Evolutionary conservation across 2,797 vertebrate species (phyloP).

Genomic region (Macropus fuliginosus): DNA sequence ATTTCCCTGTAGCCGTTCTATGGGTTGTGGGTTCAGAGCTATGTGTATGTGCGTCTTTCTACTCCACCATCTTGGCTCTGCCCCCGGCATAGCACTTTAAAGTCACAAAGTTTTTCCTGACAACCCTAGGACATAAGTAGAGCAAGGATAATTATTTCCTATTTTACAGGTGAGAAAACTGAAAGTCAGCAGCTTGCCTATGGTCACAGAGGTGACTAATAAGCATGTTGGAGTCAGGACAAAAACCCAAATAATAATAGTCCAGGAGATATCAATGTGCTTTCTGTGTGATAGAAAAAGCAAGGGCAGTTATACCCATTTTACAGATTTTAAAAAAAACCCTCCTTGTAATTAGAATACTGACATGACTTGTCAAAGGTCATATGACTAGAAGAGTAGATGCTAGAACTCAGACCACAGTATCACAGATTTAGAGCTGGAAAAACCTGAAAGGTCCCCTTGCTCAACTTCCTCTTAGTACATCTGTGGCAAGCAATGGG

Average conservation of each 20-base stretch:
- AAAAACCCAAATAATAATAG: background rate
- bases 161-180: background rate
- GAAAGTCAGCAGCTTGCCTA: background rate
- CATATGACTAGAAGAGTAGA: too few species aligned
- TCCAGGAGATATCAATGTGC: background rate
- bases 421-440: too few species aligned
- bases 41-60: too few species aligned
- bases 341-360: too few species aligned
- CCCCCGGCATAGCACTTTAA: background rate
- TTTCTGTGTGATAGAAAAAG: background rate
- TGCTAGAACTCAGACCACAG: too few species aligned
- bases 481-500: too few species aligned
- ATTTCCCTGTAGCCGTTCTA: too few species aligned
- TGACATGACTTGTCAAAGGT: too few species aligned
- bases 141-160: background rate
- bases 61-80: too few species aligned
- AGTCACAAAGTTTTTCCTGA: background rate
- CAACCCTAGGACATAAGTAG: background rate
- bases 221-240: background rate
- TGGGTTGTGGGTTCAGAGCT: too few species aligned
- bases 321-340: background rate
- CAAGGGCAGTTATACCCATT: background rate
- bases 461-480: too few species aligned
- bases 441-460: too few species aligned
- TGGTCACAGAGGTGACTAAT: background rate